Evolutionary conservation across 2,113 vertebrate genomes (phyloP).

Genomic region (Pteropus alecto): DNA sequence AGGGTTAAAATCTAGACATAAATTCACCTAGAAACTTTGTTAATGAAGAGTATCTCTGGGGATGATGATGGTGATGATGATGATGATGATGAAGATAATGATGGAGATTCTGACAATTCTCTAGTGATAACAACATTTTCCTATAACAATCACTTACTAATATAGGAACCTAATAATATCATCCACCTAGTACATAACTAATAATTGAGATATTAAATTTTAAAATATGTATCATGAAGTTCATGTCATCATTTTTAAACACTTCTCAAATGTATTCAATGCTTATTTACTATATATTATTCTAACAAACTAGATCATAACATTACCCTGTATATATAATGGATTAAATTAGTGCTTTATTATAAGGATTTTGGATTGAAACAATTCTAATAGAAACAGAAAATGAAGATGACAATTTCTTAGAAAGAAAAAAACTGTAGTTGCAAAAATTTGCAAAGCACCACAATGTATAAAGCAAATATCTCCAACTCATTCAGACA

Average conservation of each 20-base stretch:
- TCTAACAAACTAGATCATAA: background rate
- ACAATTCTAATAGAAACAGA: background rate
- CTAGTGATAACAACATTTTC: background rate
- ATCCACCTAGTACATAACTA: background rate
- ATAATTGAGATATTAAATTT: background rate
- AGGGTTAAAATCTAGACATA: background rate
- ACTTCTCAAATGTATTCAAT: background rate
- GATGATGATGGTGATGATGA: background rate
- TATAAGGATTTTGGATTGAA: background rate
- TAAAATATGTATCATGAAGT: background rate
- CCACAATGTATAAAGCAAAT: background rate
- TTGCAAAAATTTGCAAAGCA: background rate
- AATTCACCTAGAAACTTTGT: background rate
- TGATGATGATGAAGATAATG: background rate
- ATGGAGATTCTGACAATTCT: background rate
- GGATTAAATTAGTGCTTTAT: background rate
- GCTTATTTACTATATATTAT: background rate
- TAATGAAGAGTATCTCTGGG: background rate
- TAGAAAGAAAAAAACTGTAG: background rate
- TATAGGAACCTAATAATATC: background rate
- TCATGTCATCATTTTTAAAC: background rate
- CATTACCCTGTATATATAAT: background rate
- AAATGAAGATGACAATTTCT: background rate
- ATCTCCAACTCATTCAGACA: background rate
- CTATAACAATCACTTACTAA: background rate